Evolutionary conservation across 2,888 invertebrate species (phyloP).

Genomic region (Eupithecia insigniata): DNA sequence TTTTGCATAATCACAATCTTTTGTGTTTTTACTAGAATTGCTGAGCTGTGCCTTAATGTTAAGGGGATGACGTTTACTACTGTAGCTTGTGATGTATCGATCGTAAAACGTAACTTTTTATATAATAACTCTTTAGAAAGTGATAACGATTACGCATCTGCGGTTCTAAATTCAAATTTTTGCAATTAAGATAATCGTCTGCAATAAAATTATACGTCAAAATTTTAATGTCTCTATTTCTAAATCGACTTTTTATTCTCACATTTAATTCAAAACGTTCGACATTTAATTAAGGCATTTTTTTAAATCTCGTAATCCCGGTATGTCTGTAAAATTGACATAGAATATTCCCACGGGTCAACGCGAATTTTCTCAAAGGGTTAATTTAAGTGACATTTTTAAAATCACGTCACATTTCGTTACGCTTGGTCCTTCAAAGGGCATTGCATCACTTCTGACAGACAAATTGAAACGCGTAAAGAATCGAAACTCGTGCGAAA

Average conservation of each 20-base stretch:
- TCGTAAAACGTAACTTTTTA: conserved; percentile 65
- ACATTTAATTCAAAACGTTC: neutral
- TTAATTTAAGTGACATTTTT: conserved; percentile 72
- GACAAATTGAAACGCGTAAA: conserved; percentile 75
- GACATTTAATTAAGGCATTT: neutral
- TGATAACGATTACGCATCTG: conserved; percentile 59
- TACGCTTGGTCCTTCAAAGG: conserved; percentile 66
- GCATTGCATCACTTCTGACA: conserved; percentile 74
- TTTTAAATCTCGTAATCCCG: neutral
- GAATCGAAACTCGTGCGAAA: conserved; percentile 77
- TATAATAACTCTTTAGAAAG: conserved; percentile 42
- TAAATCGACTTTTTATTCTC: neutral
- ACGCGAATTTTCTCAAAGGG: conserved; percentile 65
- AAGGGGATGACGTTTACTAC: conserved; percentile 75
- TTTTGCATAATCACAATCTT: conserved; percentile 74
- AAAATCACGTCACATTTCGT: conserved; percentile 75
- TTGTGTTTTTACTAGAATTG: conserved; percentile 45
- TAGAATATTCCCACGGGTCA: conserved; percentile 64
- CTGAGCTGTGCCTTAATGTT: conserved; percentile 56
- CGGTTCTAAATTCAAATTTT: conserved; percentile 53
- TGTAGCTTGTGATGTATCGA: conserved; percentile 66
- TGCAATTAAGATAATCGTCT: conserved; percentile 43
- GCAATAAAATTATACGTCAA: conserved; percentile 39
- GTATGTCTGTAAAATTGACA: neutral
- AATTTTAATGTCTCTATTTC: conserved; percentile 39